phyloP scores from a whole-genome alignment of 2,113 vertebrate species.

The Machaerirhynchus nigripectus region DNA sequence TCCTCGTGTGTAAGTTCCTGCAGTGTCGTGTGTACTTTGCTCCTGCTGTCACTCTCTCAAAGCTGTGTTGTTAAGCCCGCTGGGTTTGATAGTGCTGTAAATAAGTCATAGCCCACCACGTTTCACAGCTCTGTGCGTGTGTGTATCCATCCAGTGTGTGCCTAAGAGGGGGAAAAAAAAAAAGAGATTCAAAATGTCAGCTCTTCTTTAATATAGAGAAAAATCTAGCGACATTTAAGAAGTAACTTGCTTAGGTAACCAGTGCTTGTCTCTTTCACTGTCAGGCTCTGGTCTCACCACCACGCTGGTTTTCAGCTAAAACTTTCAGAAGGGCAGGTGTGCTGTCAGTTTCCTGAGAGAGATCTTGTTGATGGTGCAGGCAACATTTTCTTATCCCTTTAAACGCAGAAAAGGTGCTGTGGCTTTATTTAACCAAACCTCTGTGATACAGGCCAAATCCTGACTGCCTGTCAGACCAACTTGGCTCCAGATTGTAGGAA shows the following conservation, averaged over 20 bases:
- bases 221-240: not conserved
- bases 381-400: not conserved
- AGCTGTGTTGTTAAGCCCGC: not conserved
- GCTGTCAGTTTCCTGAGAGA: not conserved
- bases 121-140: not conserved
- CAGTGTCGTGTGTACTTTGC: not conserved
- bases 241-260: not conserved
- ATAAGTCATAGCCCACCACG: not conserved
- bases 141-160: not conserved
- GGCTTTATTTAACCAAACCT: not conserved
- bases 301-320: not conserved
- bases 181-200: not conserved
- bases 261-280: not conserved
- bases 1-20: not conserved
- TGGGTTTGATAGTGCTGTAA: not conserved
- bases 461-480: fast-evolving
- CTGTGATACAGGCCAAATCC: not conserved
- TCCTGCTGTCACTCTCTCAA: not conserved
- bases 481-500: not conserved
- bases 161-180: not conserved
- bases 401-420: not conserved
- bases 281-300: not conserved
- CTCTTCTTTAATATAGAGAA: not conserved
- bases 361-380: not conserved
- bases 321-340: not conserved